These are phyloP conservation scores for Polydrusus pterygomalis DNA, from an alignment of 2,888 invertebrate genomes.

Conservation along the genomic window DNA sequence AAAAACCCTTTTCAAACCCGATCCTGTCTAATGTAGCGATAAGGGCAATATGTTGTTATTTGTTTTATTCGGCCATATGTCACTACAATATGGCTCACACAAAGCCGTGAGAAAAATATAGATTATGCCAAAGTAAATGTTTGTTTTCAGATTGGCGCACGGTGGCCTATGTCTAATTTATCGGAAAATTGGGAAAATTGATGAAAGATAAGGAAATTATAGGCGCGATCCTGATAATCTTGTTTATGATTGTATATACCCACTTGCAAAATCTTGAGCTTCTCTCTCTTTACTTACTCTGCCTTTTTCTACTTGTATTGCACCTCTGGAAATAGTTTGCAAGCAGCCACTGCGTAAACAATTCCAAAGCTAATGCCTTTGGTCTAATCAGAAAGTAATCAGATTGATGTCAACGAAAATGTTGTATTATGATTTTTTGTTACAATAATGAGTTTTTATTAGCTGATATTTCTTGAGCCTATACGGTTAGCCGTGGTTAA, in stretches of 20 bases:
- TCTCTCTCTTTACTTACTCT: no score
- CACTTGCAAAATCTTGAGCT: neutral
- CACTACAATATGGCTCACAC: constrained; percentile 61
- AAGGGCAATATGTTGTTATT: constrained; percentile 55
- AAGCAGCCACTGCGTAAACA: no score
- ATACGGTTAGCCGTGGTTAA: neutral
- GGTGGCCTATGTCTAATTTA: constrained; percentile 46
- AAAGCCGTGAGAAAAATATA: constrained; percentile 58
- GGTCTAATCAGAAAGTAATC: constrained; percentile 39
- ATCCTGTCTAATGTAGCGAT: constrained; percentile 49
- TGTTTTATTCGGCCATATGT: constrained; percentile 66
- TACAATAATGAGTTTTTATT: constrained; percentile 27
- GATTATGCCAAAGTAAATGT: constrained; percentile 48
- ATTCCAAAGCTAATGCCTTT: no score
- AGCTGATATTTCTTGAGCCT: neutral
- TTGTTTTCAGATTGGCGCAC: constrained; percentile 49
- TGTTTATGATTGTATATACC: neutral
- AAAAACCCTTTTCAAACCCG: constrained; percentile 38
- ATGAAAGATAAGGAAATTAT: constrained; percentile 7
- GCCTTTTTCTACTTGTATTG: no score
- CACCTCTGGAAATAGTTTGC: no score
- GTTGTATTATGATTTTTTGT: constrained; percentile 12
- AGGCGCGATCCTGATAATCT: no score
- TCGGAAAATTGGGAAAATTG: constrained; percentile 46
- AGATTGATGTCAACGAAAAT: constrained; percentile 38